Conservation (phyloP, 2,888 invertebrate genomes). For the Electrophaes corylata region DNA sequence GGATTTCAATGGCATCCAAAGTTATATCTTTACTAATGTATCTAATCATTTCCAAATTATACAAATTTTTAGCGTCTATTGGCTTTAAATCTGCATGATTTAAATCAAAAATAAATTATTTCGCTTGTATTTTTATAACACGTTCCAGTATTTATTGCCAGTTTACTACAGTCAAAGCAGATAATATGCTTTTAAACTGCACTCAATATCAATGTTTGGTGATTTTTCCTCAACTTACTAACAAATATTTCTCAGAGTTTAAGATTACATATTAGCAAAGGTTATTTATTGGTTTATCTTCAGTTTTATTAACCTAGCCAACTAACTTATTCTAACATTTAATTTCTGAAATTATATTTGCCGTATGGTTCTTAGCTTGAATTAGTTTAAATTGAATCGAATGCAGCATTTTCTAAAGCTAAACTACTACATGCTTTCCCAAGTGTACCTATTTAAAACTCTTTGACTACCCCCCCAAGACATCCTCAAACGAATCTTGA, state of each 20-base stretch:
- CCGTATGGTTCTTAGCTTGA: neutral
- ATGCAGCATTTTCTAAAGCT: neutral
- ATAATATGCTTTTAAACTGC: conserved; percentile 18
- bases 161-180: conserved; percentile 22
- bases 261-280: neutral
- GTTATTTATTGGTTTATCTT: neutral
- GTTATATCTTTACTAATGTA: conserved; percentile 26
- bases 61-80: conserved; percentile 45
- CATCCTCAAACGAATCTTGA: no score
- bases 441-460: no score
- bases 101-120: conserved; percentile 28
- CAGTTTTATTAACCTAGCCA: neutral
- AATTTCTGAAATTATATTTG: neutral
- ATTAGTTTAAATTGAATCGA: neutral
- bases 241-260: neutral
- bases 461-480: no score
- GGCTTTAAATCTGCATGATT: conserved; percentile 47
- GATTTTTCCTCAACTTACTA: conserved; percentile 5
- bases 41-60: conserved; percentile 21
- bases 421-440: neutral
- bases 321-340: no score
- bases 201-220: conserved; percentile 23
- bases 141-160: conserved; percentile 7
- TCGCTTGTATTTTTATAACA: conserved; percentile 32
- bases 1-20: conserved; percentile 12